Evolutionary conservation across 2,888 invertebrate genomes (phyloP).

Genomic region (Conomelus anceps): DNA sequence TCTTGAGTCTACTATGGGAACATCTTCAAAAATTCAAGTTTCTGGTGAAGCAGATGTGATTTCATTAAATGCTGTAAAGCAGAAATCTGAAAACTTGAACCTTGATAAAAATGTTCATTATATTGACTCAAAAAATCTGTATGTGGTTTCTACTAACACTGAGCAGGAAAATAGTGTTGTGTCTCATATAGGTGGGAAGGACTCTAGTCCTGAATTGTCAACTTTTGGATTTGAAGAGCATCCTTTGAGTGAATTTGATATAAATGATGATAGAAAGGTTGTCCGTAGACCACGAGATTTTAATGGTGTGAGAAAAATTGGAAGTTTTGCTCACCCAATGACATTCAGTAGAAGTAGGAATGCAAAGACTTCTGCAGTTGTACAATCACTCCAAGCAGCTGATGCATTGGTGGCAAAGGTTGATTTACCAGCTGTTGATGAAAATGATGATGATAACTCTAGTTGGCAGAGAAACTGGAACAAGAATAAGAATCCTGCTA

Average conservation of each 20-base stretch:
- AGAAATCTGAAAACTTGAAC: background rate
- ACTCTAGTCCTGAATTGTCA: background rate
- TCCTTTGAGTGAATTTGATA: background rate
- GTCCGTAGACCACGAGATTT: background rate
- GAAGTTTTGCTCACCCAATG: background rate
- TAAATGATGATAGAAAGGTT: background rate
- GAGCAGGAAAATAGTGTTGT: background rate
- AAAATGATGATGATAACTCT: background rate
- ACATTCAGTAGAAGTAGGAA: background rate
- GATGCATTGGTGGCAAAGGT: background rate
- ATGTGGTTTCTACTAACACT: background rate
- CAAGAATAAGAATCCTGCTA: background rate
- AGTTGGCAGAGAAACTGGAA: background rate
- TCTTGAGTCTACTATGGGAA: too few species aligned
- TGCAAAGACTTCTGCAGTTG: background rate
- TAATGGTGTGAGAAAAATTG: background rate
- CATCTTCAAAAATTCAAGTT: too few species aligned
- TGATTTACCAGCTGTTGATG: too few species aligned
- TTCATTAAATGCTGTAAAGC: too few species aligned
- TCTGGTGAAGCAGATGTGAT: too few species aligned
- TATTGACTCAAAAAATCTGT: background rate
- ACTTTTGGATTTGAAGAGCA: background rate
- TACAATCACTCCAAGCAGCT: background rate
- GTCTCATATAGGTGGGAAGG: background rate
- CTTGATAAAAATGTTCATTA: background rate